Base-by-base conservation (phyloP, 2,797 vertebrate genomes). In the Morelia viridis region DNA sequence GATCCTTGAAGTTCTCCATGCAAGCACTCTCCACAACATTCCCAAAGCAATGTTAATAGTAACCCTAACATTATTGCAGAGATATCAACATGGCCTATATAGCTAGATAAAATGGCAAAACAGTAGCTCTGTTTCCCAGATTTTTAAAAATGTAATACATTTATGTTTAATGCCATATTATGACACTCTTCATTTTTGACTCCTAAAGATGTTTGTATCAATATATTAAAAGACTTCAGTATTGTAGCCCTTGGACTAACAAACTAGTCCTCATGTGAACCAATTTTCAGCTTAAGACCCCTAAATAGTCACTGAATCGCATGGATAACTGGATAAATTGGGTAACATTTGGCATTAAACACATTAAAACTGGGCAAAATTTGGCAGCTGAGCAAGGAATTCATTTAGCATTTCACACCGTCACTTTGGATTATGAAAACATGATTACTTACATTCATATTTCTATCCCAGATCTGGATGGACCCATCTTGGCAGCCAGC, bases 391-490 rank as follows among this genome's bases (percentile, higher is more conserved):
- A 31, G 31, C 89, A 90, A 46, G 0, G 11, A 68, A 87, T 56
- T 84, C 46, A 84, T 71, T 91, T 0, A 93, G 17, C 3, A 85
- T 0, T 83, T 3, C 0, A 60, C 60, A 83, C 4, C 71, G 22
- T 2, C 86, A 50, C 88, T 2, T 0, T 89, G 22, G 26, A 41
- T 76, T 10, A 76, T 76, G 6, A 60, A 85, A 5, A 80, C 35
- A 28, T 53, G 11, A 90, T 90, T n/a, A 98, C 99, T 99, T 97
- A 99, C 99, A 65, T 97, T 99, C 95, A 99, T 95, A 97, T 99
- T 99, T 93, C 99, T 97, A 94, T 99, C 99, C 99, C 99, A 99
- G 96, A 99, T 99, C 97, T 99, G 99, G 95, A 99, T 99, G 96
- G 98, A 98, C 84, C 99, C 99, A 83, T 99, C 98, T 96, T 99